These are phyloP conservation scores for Autographa gamma DNA, from an alignment of 2,888 invertebrate genomes.

Conservation along the genomic window DNA sequence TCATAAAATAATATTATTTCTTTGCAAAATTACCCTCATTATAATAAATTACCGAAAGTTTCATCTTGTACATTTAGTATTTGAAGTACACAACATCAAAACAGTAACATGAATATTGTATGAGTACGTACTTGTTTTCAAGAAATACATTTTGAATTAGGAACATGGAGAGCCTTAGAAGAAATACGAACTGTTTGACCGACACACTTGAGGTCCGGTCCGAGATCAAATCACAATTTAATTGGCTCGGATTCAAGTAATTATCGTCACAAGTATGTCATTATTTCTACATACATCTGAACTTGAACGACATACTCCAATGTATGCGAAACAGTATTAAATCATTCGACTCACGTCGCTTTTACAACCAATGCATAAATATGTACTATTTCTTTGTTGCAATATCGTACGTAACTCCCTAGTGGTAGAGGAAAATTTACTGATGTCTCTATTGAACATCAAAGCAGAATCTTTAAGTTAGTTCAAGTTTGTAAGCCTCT, in stretches of 20 bases:
- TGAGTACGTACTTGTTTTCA: conserved; percentile 6
- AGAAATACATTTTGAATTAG: neutral
- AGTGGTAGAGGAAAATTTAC: neutral
- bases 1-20: neutral
- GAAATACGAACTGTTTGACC: neutral
- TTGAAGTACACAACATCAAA: conserved; percentile 5
- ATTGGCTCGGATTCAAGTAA: conserved; percentile 7
- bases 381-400: conserved; percentile 32
- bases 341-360: conserved; percentile 30
- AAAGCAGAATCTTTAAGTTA: too few species aligned
- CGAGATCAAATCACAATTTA: conserved; percentile 1
- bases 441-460: neutral
- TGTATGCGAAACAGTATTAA: conserved; percentile 26
- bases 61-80: neutral
- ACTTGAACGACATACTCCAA: conserved; percentile 15
- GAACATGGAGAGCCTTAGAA: conserved; percentile 1
- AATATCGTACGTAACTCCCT: conserved; percentile 13
- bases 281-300: conserved; percentile 5
- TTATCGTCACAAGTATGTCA: conserved; percentile 5
- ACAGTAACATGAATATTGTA: conserved; percentile 1
- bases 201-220: conserved; percentile 1
- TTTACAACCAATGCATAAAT: conserved; percentile 39
- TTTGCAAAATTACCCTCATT: neutral
- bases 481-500: too few species aligned
- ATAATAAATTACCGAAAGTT: conserved; percentile 4